Evolutionary conservation across 2,888 invertebrate genomes (phyloP).

Genomic region (Dynastes grantii): DNA sequence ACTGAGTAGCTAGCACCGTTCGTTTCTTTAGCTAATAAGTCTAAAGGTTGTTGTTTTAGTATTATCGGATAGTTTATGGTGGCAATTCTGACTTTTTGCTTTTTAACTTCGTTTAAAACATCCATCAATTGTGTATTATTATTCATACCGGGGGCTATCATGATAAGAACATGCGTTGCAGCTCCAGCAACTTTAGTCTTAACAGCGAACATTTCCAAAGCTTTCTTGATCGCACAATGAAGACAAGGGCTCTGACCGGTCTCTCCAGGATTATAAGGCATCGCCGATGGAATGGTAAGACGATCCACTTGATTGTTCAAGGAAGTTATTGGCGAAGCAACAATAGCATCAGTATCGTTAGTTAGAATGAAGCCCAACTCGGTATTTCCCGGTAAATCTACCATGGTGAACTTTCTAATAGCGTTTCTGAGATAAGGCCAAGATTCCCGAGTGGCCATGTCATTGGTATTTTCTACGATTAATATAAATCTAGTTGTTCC

Average conservation of each 20-base stretch:
- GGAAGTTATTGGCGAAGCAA: conserved; percentile 49
- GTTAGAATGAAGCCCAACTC: conserved; percentile 73
- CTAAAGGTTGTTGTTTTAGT: conserved; percentile 69
- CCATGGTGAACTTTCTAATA: conserved; percentile 75
- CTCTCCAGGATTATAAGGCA: conserved; percentile 73
- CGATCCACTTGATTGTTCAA: conserved; percentile 63
- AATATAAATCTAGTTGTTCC: conserved; percentile 74
- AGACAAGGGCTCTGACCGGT: conserved; percentile 71
- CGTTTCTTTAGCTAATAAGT: conserved; percentile 70
- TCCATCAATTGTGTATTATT: conserved; percentile 68
- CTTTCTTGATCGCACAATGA: conserved; percentile 70
- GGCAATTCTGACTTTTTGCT: conserved; percentile 71
- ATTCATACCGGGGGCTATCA: conserved; percentile 74
- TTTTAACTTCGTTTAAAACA: conserved; percentile 68
- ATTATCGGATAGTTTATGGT: conserved; percentile 74
- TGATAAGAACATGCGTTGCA: conserved; percentile 73
- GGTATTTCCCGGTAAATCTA: conserved; percentile 72
- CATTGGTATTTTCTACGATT: conserved; percentile 75
- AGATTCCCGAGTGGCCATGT: conserved; percentile 74
- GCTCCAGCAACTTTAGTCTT: conserved; percentile 68
- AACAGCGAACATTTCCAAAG: conserved; percentile 71
- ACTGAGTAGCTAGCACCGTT: conserved; percentile 72
- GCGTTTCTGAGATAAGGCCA: conserved; percentile 76
- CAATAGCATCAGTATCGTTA: conserved; percentile 68
- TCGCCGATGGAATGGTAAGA: conserved; percentile 68